Percentiles rank a stretch among this genome's conserved stretches.
Evolutionary conservation across 2,888 invertebrate genomes (phyloP).

Genomic region (Tetramorium bicarinatum): DNA sequence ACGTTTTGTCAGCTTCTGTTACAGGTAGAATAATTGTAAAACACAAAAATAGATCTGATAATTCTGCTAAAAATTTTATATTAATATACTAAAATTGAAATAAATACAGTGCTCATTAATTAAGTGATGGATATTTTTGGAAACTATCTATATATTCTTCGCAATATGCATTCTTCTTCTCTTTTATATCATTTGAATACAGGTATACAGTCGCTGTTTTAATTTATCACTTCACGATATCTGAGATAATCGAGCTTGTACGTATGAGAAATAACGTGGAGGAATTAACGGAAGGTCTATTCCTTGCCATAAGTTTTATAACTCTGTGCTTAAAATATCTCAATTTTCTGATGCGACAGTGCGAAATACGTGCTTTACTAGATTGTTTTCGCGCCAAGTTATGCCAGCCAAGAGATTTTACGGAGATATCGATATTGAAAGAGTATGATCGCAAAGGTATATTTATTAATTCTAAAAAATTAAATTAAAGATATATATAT

Average conservation of each 20-base stretch:
- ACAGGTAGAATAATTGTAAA: constrained; percentile 39
- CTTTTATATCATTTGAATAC: not conserved
- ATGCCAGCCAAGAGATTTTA: constrained; percentile 39
- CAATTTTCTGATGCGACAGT: constrained; percentile 51
- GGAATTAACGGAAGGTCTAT: constrained; percentile 74
- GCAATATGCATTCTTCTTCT: not conserved
- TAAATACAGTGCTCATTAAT: not conserved
- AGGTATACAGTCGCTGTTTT: constrained; percentile 45
- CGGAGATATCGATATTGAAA: constrained; percentile 46
- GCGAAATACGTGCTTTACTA: constrained; percentile 43
- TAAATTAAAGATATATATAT: too few species aligned
- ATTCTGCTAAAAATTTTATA: not conserved
- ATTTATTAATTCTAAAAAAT: not conserved
- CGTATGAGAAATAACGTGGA: constrained; percentile 70
- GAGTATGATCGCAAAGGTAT: constrained; percentile 54
- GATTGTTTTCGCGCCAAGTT: constrained; percentile 32
- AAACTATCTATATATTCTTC: not conserved
- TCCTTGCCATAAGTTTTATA: constrained; percentile 70
- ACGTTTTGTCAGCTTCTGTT: constrained; percentile 20
- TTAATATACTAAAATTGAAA: not conserved
- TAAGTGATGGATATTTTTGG: not conserved
- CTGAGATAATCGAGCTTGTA: constrained; percentile 72
- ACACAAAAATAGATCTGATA: too few species aligned
- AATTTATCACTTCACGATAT: constrained; percentile 71
- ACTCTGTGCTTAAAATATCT: constrained; percentile 50